Conservation (phyloP, 2,888 invertebrate genomes). For the Drosophila tanythrix region DNA sequence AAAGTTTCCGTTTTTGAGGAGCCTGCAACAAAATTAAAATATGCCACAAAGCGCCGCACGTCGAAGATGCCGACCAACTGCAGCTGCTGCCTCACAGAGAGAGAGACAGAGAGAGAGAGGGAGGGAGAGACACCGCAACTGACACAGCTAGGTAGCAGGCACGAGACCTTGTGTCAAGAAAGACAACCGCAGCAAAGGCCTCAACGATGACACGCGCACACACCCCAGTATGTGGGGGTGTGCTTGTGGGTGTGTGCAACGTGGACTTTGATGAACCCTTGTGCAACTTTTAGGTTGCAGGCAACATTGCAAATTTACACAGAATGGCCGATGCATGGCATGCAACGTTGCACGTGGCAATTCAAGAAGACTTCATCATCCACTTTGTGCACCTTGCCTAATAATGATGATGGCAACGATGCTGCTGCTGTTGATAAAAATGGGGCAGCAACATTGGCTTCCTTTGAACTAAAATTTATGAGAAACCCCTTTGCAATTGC, state of each 20-base stretch:
- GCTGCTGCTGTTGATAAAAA: constrained; percentile 1
- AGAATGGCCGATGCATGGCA: constrained; percentile 37
- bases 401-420: constrained; percentile 10
- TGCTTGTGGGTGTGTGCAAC: constrained; percentile 10
- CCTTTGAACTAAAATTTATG: constrained; percentile 11
- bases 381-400: constrained; percentile 55
- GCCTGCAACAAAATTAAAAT: constrained; percentile 77
- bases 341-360: constrained; percentile 58
- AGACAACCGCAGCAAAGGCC: constrained; percentile 75
- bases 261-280: constrained; percentile 64
- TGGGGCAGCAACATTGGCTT: constrained; percentile 13
- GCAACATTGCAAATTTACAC: constrained; percentile 69
- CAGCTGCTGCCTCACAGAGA: constrained; percentile 13
- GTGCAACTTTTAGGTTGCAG: constrained; percentile 59
- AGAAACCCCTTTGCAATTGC: constrained; percentile 2
- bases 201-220: constrained; percentile 58
- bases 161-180: constrained; percentile 63
- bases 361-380: constrained; percentile 36
- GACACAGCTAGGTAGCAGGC: constrained; percentile 12
- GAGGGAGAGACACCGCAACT: not conserved
- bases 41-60: constrained; percentile 76
- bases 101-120: not conserved
- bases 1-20: constrained; percentile 65
- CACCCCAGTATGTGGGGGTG: constrained; percentile 2
- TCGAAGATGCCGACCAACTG: constrained; percentile 64